Evolutionary conservation across 2,888 invertebrate species (phyloP), one percentile per base, ranked within the genome.

Genomic region (Lycophotia porphyrea): DNA sequence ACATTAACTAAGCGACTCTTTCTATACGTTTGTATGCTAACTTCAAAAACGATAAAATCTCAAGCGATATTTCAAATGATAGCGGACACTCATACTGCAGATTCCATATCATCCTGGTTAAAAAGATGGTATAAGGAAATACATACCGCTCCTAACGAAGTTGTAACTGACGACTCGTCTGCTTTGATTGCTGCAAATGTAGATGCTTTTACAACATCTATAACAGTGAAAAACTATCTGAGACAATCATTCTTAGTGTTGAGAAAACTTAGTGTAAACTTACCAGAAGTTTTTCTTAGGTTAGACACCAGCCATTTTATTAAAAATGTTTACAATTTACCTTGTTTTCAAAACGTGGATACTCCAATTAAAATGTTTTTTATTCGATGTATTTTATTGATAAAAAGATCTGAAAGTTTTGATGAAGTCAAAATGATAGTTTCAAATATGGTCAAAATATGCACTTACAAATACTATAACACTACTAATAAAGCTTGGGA

Each of bases 401-500:
- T 76, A 64, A 76, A 76, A 76, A 58, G 58, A 58, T 73, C 58
- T 65, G 77, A 77, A 77, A 77, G 42, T 73, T 77, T 72, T 77
- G 72, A 77, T 60, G 49, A 60, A 77, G 34, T 77, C 55, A 77
- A 77, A 73, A 69, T 42, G 36, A 49, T 72, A 58, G 39, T 77
- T 77, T 73, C 58, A 42, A 42, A 78, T 74, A 67, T 78, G 60
- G 61, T 78, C 42, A 78, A 78, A 78, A 78, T 78, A 66, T 78
- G 78, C 70, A 78, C 78, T 70, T 74, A 66, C 74, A 78, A 78
- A 78, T 78, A 78, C 66, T 44, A 74, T 71, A 52, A 66, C 78
- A 74, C 65, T 60, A 74, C 69, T 70, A 78, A 78, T 78, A 70
- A 78, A 78, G 70, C 77, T 78, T 78, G 77, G 49, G 70, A 78